Evolutionary conservation across 2,888 invertebrate genomes (phyloP), one percentile per base, ranked within the genome.

Genomic region (Orthosia cruda): DNA sequence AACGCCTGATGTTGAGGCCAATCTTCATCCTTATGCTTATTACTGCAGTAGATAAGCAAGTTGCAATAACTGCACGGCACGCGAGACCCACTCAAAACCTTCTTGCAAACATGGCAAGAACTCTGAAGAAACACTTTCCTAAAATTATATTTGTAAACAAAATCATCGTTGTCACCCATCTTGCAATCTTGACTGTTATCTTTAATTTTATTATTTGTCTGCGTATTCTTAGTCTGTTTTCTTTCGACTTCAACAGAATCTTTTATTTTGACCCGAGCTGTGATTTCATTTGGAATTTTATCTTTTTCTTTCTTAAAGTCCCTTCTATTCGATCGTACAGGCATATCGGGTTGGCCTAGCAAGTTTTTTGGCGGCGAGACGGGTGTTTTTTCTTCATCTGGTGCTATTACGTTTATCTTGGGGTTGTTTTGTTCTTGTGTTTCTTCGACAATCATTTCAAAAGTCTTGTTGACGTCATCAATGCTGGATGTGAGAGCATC

Each of bases 141-240:
- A 69, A 98, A 98, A 88, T 97, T 97, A 80, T 98, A 97, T 80
- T 97, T 97, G 87, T 98, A 97, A 65, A 98, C 97, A 64, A 97
- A 95, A 71, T 97, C 97, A 71, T 97, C 97, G 54, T 97, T 97
- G 45, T 97, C 97, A 77, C 97, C 97, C 93, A 96, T 59, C 47
- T 83, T 85, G 23, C 91, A 89, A 71, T 90, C 90, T 45, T 92
- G 91, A 57, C 58, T 50, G 87, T 91, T 55, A 80, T 82, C 66
- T 87, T 86, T 92, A 9, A 82, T 89, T 85, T 92, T 94, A 69
- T 85, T 92, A 15, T 92, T 91, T 0, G 94, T 94, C 82, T 95
- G 94, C 0, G 92, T 94, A 85, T 95, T 93, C 80, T 94, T 94
- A 0, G 94, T 93, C 64, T 91, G 86, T 74, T 83, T 88, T 12